These are phyloP conservation scores for Bucco capensis DNA, from an alignment of 2,113 vertebrate species.

Conservation along the genomic window DNA sequence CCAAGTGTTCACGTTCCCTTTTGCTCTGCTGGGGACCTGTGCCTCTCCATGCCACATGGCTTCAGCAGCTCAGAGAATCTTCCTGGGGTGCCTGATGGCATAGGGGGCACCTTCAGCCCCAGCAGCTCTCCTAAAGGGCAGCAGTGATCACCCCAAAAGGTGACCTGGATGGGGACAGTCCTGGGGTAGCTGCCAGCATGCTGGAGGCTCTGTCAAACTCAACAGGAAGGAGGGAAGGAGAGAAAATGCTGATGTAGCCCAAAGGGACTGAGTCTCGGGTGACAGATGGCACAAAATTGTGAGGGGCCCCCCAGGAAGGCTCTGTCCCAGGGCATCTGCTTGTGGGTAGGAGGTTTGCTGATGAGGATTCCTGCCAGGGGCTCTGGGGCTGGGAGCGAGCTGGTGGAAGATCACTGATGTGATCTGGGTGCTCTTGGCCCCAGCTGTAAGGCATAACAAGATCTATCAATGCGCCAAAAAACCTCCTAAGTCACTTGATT, in stretches of 20 bases:
- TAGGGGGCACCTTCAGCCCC: neutral
- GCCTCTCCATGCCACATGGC: rapidly evolving
- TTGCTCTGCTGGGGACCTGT: rapidly evolving
- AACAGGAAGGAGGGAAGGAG: neutral
- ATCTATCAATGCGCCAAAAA: neutral
- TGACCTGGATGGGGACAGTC: neutral
- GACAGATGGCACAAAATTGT: neutral
- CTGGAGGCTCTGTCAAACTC: neutral
- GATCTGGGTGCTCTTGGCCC: neutral
- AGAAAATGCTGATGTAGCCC: neutral
- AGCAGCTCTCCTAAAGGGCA: neutral
- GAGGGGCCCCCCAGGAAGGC: neutral
- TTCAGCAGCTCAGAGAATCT: neutral
- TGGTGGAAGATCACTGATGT: neutral
- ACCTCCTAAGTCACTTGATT: neutral
- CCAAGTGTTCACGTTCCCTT: neutral
- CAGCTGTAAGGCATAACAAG: neutral
- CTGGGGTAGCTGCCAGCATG: rapidly evolving
- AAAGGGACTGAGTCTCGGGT: neutral
- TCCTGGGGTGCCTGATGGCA: neutral
- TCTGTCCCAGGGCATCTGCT: neutral
- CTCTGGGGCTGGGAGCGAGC: neutral
- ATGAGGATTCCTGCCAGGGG: neutral
- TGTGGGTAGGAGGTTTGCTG: neutral
- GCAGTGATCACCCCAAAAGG: neutral